Evolutionary conservation across 1,140 invertebrate genomes (phyloP), one percentile per base, ranked within the genome.

Genomic region (Lepeophtheirus salmonis): DNA sequence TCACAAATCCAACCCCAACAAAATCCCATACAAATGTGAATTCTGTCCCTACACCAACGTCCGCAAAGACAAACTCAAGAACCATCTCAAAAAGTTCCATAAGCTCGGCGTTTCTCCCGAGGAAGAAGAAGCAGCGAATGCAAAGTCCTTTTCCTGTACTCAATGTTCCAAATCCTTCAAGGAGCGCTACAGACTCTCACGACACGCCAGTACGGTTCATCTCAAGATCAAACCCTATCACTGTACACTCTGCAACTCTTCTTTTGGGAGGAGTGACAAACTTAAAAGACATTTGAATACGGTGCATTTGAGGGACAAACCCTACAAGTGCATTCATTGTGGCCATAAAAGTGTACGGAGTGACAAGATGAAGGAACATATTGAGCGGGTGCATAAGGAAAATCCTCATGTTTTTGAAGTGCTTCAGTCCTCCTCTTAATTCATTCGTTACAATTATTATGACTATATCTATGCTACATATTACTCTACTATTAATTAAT

Each of bases 301-400:
- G 17, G 62, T 64, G 14, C 61, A 62, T n/a, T 87, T 85, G 0
- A 85, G 86, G 0, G 84, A 88, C 68, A 73, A 83, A 18, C 86
- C 86, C 2, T 89, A 87, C 68, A 83, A 84, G 50, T 89, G 86
- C 67, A 72, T 86, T 21, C 87, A 88, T 67, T 90, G 86, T 68
- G 83, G 82, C 0, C 75, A 84, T 2, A 84, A 84, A 1, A 89
- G 89, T 66, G 84, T 20, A 14, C 53, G 55, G 2, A 57, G 25
- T 23, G 55, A 57, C 55, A 57, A 57, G 30, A 57, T 57, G 22
- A 52, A 52, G 50, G 50, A 52, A 22, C 50, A 52, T 21, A 22
- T 52, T 18, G n/a, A 52, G 20, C n/a, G 50, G n/a, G 50, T 52
- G 6, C 50, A 52, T 22, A 18, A 18, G 50, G 21, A 52, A 21